Base-by-base conservation (phyloP, 2,888 invertebrate genomes). In the Pterostichus niger region DNA sequence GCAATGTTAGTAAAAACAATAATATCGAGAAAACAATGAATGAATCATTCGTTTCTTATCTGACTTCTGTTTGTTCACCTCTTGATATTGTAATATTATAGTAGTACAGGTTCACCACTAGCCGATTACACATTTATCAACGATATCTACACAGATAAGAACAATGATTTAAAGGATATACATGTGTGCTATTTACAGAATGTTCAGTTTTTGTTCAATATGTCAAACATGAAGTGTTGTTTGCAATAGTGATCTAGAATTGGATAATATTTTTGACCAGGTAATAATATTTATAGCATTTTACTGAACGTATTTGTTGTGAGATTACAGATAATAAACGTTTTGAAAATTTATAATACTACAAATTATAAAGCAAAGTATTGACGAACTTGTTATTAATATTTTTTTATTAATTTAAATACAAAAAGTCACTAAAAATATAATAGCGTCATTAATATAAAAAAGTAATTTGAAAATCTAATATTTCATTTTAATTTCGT, bases 41-140 rank as follows among this genome's bases (percentile, higher is more conserved):
- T 52, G 75, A 75, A 75, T 75, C 49, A 75, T 71, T 9, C 6
- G 13, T 75, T 75, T 52, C 75, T 75, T 75, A 75, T 75, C 52
- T 17, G 6, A 33, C 2, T 73, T 24, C n/a, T 73, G 73, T 73
- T 73, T 73, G 24, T 73, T 73, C 73, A 73, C 73, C 73, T 49
- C 24, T 73, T 46, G 71, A 46, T 52, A 49, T 7, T 15, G 52
- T 52, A 75, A 13, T 64, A 2, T 11, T 17, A 46, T 52, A 52
- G 44, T 15, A 11, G 75, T 15, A 75, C 75, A 33, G 52, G 75
- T 71, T 71, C 15, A 61, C 61, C 40, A 33, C 15, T 31, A 15
- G 15, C 9, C 44, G 71, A 40, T 40, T 40, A 40, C 10, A 59
- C 10, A 15, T 59, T 75, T 75, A 75, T 75, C 75, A 75, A n/a